Percentiles rank a stretch among this genome's conserved stretches.
phyloP scores from a whole-genome alignment of 2,888 invertebrate genomes.

The Trachelus troglodyta region DNA sequence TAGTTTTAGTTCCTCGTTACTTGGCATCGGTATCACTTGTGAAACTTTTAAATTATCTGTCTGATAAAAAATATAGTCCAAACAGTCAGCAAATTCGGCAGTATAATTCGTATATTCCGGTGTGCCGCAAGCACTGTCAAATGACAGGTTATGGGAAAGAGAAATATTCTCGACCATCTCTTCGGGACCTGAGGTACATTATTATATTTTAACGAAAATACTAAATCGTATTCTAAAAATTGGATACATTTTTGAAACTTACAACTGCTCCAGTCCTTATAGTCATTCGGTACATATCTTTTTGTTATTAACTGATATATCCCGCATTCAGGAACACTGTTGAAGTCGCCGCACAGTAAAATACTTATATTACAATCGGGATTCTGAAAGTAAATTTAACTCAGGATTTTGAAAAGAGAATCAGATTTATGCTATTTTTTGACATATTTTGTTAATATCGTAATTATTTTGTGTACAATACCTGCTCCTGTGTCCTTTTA shows the following conservation, averaged over 20 bases:
- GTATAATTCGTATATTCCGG: slow-evolving; percentile 89
- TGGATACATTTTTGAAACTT: slow-evolving; percentile 60
- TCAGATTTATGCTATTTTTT: slow-evolving; percentile 17
- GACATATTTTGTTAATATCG: slow-evolving; percentile 43
- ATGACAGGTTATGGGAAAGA: slow-evolving; percentile 73
- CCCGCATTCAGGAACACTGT: slow-evolving; percentile 86
- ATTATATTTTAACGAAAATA: slow-evolving; percentile 7
- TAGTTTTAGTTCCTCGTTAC: slow-evolving; percentile 78
- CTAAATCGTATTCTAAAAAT: not conserved
- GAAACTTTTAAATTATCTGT: slow-evolving; percentile 72
- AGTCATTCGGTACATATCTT: slow-evolving; percentile 73
- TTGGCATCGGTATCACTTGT: slow-evolving; percentile 85
- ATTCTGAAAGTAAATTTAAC: slow-evolving; percentile 50
- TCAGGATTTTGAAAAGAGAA: slow-evolving; percentile 17
- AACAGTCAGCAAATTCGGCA: slow-evolving; percentile 81
- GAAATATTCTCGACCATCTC: slow-evolving; percentile 75
- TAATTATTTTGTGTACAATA: slow-evolving; percentile 23
- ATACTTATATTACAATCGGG: slow-evolving; percentile 71
- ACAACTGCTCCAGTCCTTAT: slow-evolving; percentile 85
- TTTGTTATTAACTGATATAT: slow-evolving; percentile 83
- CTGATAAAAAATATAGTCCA: slow-evolving; percentile 94
- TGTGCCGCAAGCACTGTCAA: slow-evolving; percentile 86
- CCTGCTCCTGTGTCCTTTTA: slow-evolving; percentile 61
- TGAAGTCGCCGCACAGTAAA: slow-evolving; percentile 93
- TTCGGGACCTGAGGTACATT: slow-evolving; percentile 69